Evolutionary conservation across 2,797 vertebrate species (phyloP).

Genomic region (Hydrocynus forskahlii): DNA sequence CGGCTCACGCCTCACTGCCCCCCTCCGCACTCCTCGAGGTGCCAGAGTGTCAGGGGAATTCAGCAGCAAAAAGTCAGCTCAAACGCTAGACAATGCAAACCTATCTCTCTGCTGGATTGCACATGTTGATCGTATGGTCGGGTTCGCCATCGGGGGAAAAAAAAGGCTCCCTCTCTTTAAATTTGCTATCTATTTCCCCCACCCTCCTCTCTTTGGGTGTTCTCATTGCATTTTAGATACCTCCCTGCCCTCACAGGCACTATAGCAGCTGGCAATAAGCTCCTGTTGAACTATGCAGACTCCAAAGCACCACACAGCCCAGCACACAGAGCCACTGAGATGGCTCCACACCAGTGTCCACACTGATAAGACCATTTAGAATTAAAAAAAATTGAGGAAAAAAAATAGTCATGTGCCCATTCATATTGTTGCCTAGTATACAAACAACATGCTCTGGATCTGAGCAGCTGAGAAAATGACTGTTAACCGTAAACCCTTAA

Average conservation of each 20-base stretch:
- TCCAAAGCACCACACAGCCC: slow-evolving; percentile 55
- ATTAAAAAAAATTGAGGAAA: neutral
- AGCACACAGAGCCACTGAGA: slow-evolving; percentile 40
- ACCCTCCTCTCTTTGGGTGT: slow-evolving; percentile 63
- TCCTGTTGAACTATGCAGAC: slow-evolving; percentile 79
- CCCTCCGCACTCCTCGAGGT: slow-evolving; percentile 34
- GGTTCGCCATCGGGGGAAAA: slow-evolving; percentile 50
- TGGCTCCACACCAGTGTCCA: slow-evolving; percentile 28
- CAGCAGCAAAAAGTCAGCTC: slow-evolving; percentile 65
- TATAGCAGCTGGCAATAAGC: slow-evolving; percentile 63
- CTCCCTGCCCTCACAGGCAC: slow-evolving; percentile 61
- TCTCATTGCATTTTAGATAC: slow-evolving; percentile 46
- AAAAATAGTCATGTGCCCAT: slow-evolving; percentile 38
- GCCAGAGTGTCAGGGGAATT: slow-evolving; percentile 61
- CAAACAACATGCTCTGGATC: slow-evolving; percentile 56
- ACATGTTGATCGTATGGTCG: slow-evolving; percentile 74
- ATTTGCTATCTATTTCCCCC: slow-evolving; percentile 87
- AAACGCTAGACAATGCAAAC: slow-evolving; percentile 59
- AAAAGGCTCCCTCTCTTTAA: slow-evolving; percentile 72
- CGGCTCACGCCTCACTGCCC: slow-evolving; percentile 60
- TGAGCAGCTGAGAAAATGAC: slow-evolving; percentile 71
- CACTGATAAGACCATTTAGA: slow-evolving; percentile 12
- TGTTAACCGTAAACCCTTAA: slow-evolving; percentile 72
- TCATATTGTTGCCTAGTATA: slow-evolving; percentile 45
- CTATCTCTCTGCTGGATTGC: slow-evolving; percentile 75